Evolutionary conservation across 2,888 invertebrate species (phyloP), one percentile per base, ranked within the genome.

Genomic region (Omphaloscelis lunosa): DNA sequence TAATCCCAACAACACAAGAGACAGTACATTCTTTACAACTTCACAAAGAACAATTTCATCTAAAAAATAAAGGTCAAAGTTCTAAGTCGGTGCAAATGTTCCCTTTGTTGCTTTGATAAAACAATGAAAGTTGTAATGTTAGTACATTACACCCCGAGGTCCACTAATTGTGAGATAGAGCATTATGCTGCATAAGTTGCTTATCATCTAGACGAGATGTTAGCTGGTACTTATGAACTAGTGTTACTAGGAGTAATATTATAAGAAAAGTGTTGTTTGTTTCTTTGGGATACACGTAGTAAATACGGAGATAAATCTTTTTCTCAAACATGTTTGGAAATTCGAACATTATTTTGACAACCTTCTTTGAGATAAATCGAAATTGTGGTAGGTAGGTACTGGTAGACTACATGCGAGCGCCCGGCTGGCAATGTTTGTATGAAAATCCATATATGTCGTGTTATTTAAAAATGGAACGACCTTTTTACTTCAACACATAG

Each of bases 1-100:
- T 83, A 56, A 62, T 62, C 20, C 56, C 45, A 34, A 23, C 17
- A 79, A 53, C 11, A 39, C 41, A 79, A 56, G 45, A 69, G 34
- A 76, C 61, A 53, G 23, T 23, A 58, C n/a, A 68, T 83, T 80
- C 53, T 61, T 79, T 34, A 45, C 62, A 69, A 61, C 29, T 73
- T 80, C 6, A 74, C 29, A 81, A 67, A 72, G 70, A 67, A 61
- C 29, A 67, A 68, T 78, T 17, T 85, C 59, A 63, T 68, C 48
- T 75, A 51, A 72, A 85, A 72, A 62, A 56, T 74, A 75, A 83
- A 86, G 86, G 83, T 86, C 79, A 72, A 82, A 82, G 79, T 84
- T 84, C 82, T 72, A 78, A 82, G 88, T 86, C 80, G 84, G 87
- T 86, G 86, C 80, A 84, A 79, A 86, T 84, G 82, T 75, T 75